Conservation (phyloP, 2,113 vertebrate species). For the Bubo scandiacus region DNA sequence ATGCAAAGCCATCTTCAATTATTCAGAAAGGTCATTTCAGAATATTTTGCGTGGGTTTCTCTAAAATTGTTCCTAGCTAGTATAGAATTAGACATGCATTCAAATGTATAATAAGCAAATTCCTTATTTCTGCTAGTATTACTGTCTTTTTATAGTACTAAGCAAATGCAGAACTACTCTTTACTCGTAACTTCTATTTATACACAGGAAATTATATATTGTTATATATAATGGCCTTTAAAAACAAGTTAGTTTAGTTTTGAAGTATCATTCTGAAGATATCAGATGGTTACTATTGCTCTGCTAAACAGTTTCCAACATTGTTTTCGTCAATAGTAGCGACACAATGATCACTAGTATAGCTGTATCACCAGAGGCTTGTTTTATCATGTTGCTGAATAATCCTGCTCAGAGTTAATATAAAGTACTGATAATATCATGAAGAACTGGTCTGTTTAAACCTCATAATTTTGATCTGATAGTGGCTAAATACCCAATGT, state of each 20-base stretch:
- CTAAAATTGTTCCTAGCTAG: slow-evolving; percentile 4
- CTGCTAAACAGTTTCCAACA: background rate
- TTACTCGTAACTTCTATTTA: background rate
- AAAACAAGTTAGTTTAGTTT: background rate
- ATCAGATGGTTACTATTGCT: background rate
- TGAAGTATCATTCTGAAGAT: background rate
- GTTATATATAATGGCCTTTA: background rate
- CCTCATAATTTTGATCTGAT: background rate
- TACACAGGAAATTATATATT: background rate
- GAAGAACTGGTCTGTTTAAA: background rate
- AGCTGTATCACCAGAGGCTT: background rate
- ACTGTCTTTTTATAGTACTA: background rate
- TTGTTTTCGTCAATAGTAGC: background rate
- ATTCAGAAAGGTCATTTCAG: slow-evolving; percentile 72
- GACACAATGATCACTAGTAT: background rate
- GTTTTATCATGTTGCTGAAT: background rate
- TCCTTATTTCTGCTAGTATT: background rate
- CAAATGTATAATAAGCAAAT: background rate
- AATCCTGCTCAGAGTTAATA: background rate
- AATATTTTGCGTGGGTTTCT: slow-evolving; percentile 46
- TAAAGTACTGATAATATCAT: background rate
- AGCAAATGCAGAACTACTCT: background rate
- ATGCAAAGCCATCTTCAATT: slow-evolving; percentile 69
- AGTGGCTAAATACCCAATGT: background rate
- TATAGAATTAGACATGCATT: background rate